Conservation (phyloP, 2,888 invertebrate genomes). For the Pseudeuparius sepicola region DNA sequence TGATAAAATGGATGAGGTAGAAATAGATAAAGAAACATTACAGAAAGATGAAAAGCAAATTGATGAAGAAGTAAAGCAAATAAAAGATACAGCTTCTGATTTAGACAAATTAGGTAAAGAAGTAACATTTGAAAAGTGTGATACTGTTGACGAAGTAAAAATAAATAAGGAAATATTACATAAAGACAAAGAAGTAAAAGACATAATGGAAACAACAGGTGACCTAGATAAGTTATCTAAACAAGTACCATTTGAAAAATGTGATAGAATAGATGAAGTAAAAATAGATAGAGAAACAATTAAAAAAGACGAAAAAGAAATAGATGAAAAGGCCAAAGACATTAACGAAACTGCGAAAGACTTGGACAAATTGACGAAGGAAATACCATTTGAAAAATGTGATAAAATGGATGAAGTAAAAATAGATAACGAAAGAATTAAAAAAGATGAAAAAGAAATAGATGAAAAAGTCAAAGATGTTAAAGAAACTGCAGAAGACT, state of each 20-base stretch:
- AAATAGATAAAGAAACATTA: conserved; percentile 5
- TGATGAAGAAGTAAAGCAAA: conserved; percentile 19
- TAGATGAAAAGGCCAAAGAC: conserved; percentile 13
- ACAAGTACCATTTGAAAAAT: conserved; percentile 9
- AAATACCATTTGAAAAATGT: conserved; percentile 18
- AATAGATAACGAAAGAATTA: conserved; percentile 1
- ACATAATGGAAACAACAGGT: conserved; percentile 1
- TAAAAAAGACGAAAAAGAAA: conserved; percentile 12
- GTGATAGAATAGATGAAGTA: not conserved
- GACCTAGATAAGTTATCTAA: conserved; percentile 3
- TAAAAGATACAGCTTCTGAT: conserved; percentile 14
- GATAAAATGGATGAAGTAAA: not conserved
- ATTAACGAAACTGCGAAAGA: conserved; percentile 13
- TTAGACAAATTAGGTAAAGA: not conserved
- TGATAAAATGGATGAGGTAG: not conserved
- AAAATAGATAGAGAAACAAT: not conserved
- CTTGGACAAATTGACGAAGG: conserved; percentile 13
- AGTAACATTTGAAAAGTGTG: conserved; percentile 17
- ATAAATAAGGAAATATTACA: not conserved
- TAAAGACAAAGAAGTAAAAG: conserved; percentile 6
- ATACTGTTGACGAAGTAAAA: conserved; percentile 7
- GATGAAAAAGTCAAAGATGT: conserved; percentile 17
- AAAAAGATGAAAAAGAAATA: conserved; percentile 23
- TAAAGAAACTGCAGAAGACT: conserved; percentile 11
- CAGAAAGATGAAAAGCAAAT: conserved; percentile 23